Evolutionary conservation across 2,113 vertebrate genomes (phyloP).

Genomic region (Miniopterus natalensis): DNA sequence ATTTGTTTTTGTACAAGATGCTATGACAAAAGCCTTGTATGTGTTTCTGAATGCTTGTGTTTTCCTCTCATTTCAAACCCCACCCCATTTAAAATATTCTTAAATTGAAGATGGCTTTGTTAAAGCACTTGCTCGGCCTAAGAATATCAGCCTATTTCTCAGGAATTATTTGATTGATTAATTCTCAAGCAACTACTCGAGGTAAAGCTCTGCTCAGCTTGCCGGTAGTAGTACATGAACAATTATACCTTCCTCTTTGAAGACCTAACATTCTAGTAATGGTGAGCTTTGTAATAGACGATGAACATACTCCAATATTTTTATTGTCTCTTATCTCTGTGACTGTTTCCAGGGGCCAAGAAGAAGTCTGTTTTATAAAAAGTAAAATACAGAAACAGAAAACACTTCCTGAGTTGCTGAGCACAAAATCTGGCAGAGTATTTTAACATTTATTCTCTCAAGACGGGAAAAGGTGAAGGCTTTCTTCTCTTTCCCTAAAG

Average conservation of each 20-base stretch:
- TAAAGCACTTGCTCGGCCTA: background rate
- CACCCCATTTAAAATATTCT: background rate
- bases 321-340: constrained; percentile 38
- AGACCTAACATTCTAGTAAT: background rate
- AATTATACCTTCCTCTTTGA: background rate
- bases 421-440: constrained; percentile 20
- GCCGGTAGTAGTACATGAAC: background rate
- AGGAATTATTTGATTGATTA: constrained; percentile 28
- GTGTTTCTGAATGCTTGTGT: background rate
- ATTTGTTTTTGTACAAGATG: background rate
- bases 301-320: background rate
- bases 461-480: constrained; percentile 33
- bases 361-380: background rate
- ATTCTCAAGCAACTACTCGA: background rate
- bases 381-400: background rate
- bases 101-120: background rate
- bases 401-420: background rate
- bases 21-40: background rate
- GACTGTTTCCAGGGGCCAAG: background rate
- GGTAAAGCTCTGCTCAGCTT: background rate
- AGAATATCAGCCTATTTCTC: background rate
- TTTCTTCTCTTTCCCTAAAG: constrained; percentile 59
- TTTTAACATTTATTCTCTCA: constrained; percentile 50
- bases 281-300: background rate
- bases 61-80: background rate